Evolutionary conservation across 2,113 vertebrate species (phyloP).

Genomic region (Coturnix japonica): DNA sequence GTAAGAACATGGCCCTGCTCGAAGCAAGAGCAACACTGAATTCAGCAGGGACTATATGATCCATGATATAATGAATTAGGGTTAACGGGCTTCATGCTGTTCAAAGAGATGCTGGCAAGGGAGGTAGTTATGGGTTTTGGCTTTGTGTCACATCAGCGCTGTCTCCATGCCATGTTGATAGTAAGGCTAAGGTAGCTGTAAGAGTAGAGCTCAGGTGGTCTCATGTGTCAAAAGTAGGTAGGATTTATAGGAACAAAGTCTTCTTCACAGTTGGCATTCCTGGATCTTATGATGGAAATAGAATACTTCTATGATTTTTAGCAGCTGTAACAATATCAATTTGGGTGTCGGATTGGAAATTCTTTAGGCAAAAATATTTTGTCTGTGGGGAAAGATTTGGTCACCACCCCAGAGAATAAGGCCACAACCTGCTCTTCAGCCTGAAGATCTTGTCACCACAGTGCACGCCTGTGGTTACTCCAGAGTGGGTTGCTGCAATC

Average conservation of each 20-base stretch:
- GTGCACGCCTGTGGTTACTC: not conserved
- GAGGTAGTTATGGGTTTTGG: not conserved
- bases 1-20: not conserved
- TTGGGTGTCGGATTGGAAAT: not conserved
- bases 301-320: not conserved
- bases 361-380: not conserved
- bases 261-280: not conserved
- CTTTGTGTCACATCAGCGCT: not conserved
- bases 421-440: not conserved
- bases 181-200: not conserved
- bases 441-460: not conserved
- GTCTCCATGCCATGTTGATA: not conserved
- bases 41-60: not conserved
- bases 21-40: not conserved
- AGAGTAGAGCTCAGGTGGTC: not conserved
- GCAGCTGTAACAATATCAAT: not conserved
- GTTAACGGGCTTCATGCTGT: not conserved
- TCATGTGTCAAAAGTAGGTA: not conserved
- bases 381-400: not conserved
- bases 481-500: rapidly evolving
- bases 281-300: not conserved
- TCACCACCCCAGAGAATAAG: not conserved
- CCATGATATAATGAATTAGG: rapidly evolving
- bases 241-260: not conserved
- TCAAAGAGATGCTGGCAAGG: not conserved